Evolutionary conservation across 2,888 invertebrate genomes (phyloP).

Genomic region (Hetaerina titia): DNA sequence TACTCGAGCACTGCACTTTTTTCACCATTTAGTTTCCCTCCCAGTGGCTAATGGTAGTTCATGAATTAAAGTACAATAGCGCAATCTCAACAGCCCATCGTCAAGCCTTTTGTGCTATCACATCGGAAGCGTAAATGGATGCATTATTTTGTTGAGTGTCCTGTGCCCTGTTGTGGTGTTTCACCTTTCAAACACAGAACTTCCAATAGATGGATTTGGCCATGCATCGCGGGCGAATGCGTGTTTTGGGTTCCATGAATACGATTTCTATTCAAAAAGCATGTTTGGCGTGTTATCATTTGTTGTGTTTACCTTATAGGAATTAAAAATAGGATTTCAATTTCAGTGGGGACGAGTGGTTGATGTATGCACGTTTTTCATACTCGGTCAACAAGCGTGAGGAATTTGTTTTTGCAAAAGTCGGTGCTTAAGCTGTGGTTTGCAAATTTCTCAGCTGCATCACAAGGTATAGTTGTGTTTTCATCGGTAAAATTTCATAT

Average conservation of each 20-base stretch:
- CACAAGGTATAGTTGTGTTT: background rate
- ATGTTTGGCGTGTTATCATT: background rate
- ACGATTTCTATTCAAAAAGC: background rate
- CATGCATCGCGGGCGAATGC: background rate
- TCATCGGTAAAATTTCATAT: background rate
- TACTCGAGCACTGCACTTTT: background rate
- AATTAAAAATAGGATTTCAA: constrained; percentile 8
- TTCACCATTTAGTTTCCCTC: background rate
- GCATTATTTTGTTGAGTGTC: constrained; percentile 17
- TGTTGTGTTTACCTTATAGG: background rate
- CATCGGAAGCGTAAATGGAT: background rate
- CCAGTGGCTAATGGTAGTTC: background rate
- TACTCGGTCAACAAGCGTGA: background rate
- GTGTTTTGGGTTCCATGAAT: background rate
- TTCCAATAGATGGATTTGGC: background rate
- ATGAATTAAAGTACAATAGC: background rate
- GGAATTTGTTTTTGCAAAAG: background rate
- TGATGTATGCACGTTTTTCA: background rate
- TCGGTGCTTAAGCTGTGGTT: background rate
- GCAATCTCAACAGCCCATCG: background rate
- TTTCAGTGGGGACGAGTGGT: background rate
- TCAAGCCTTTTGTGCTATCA: background rate
- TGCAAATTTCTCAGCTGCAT: background rate
- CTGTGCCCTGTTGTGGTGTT: background rate
- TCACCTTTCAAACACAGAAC: background rate